Evolutionary conservation across 2,113 vertebrate species (phyloP), one percentile per base, ranked within the genome.

Genomic region (Amphiprion ocellaris): DNA sequence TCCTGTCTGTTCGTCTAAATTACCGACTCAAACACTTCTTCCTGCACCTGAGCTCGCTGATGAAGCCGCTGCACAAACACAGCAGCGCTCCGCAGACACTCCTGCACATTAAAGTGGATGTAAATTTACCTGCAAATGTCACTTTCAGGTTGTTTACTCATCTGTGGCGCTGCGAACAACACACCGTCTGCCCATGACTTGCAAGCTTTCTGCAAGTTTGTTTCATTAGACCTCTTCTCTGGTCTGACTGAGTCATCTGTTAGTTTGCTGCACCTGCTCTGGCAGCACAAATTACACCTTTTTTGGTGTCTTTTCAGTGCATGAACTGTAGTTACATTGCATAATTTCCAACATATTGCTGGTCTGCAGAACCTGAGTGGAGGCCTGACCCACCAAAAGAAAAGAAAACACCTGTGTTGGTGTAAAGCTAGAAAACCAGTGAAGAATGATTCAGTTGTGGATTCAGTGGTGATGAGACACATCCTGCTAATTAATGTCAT

Each of bases 371-470:
- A 26, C 62, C 69, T 41, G 55, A 53, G 12, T n/a, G 44, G 30
- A 60, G 26, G 63, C 70, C n/a, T 33, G n/a, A 66, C 53, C 64
- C 21, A 19, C 9, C n/a, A 49, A 17, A 59, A 12, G 5, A 65
- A 49, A 8, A 19, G 19, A 50, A 8, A 71, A 72, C 46, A 52
- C 52, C 50, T 65, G 54, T 17, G 82, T 70, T 66, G 76, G 71
- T 49, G 52, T 52, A 55, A 21, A 69, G 33, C 30, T 33, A 60
- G 11, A 28, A 63, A 23, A 56, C 56, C 69, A 83, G 28, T 61
- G 37, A 47, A 19, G 55, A 67, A 69, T 70, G 65, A 75, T 71
- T 71, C 76, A 62, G 21, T 28, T 70, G 14, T 53, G 26, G 21
- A 1, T 39, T 10, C 44, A 53, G 61, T 23, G 50, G 41, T 44